Conservation (phyloP, 1,140 invertebrate genomes). For the Plutomurus gul region DNA sequence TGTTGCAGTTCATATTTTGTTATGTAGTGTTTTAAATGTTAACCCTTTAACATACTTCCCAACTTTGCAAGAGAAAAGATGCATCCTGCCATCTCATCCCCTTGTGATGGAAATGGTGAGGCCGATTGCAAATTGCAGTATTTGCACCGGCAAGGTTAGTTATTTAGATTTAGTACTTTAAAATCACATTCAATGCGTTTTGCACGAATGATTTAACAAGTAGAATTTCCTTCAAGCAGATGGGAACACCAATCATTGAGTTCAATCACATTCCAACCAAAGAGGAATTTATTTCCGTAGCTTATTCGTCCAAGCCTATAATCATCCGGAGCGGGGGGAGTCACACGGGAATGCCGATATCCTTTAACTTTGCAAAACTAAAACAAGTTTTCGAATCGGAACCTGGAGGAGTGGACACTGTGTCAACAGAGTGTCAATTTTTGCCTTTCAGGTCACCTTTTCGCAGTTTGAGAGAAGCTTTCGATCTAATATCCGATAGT, state of each 20-base stretch:
- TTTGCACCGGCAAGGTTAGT: constrained; percentile 36
- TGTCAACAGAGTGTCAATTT: constrained; percentile 62
- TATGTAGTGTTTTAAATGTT: constrained; percentile 17
- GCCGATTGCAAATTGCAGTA: constrained; percentile 46
- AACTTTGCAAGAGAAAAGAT: constrained; percentile 33
- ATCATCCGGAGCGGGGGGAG: constrained; percentile 74
- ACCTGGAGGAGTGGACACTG: constrained; percentile 51
- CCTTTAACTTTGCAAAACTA: constrained; percentile 58
- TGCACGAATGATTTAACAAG: neutral
- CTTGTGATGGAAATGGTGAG: constrained; percentile 47
- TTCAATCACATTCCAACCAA: constrained; percentile 56
- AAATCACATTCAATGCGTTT: neutral
- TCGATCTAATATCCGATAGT: constrained; percentile 54
- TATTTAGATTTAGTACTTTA: neutral
- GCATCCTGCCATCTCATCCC: constrained; percentile 46
- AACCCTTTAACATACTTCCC: constrained; percentile 36
- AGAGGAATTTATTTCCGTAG: constrained; percentile 67
- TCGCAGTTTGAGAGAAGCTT: constrained; percentile 58
- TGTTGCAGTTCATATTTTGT: neutral
- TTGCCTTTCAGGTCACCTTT: constrained; percentile 63
- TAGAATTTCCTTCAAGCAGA: neutral
- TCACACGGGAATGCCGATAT: constrained; percentile 58
- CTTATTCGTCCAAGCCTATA: constrained; percentile 79
- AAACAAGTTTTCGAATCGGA: constrained; percentile 59
- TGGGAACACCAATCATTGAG: constrained; percentile 36